phyloP scores from a whole-genome alignment of 64 coral and sea anemone species.

The Anthopleura sola region DNA sequence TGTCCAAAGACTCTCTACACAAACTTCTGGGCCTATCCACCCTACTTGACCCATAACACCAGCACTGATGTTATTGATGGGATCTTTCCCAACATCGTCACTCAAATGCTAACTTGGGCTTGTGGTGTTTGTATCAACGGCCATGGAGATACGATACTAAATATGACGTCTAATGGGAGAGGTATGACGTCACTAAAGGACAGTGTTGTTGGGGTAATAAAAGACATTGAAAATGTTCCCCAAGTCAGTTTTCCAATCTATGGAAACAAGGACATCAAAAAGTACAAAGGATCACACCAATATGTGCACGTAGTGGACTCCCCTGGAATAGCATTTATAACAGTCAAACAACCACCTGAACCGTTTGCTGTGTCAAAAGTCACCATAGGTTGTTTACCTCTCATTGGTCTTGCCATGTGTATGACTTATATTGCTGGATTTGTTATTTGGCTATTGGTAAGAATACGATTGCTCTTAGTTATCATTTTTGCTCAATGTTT shows the following conservation, averaged over 20 bases:
- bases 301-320: slow-evolving; percentile 58
- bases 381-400: slow-evolving; percentile 5
- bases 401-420: slow-evolving; percentile 20
- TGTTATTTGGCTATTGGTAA: slow-evolving; percentile 60
- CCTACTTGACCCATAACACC: slow-evolving; percentile 16
- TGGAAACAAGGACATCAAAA: slow-evolving; percentile 34
- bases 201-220: slow-evolving; percentile 13
- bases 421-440: slow-evolving; percentile 43
- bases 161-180: slow-evolving; percentile 14
- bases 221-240: slow-evolving; percentile 43
- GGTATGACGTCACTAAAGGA: slow-evolving; percentile 2
- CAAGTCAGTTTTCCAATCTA: slow-evolving; percentile 70
- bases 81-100: slow-evolving; percentile 21
- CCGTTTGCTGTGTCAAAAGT: background rate
- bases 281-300: slow-evolving; percentile 10
- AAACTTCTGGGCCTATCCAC: slow-evolving; percentile 44
- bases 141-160: slow-evolving; percentile 20
- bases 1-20: slow-evolving; percentile 50
- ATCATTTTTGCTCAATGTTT: too few relatives aligned
- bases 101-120: slow-evolving; percentile 26
- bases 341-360: background rate
- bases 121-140: slow-evolving; percentile 32
- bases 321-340: slow-evolving; percentile 50
- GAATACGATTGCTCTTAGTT: background rate
- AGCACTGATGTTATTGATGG: slow-evolving; percentile 12